phyloP scores from a whole-genome alignment of 2,113 vertebrate species.

The Grammomys dolichurus region DNA sequence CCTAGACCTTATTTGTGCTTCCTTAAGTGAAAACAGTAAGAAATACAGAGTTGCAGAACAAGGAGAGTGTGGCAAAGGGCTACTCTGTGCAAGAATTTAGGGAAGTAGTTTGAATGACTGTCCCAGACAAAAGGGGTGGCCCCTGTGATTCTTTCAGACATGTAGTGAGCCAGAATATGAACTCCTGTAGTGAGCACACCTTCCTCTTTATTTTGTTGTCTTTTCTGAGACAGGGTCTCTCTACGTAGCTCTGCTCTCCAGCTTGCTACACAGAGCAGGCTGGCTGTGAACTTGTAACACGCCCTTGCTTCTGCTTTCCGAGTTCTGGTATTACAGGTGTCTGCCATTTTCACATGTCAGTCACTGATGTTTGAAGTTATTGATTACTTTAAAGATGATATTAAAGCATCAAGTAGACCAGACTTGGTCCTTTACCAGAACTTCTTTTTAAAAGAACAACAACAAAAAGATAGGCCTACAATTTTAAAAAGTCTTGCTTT shows the following conservation, averaged over 20 bases:
- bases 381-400: not conserved
- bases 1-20: not conserved
- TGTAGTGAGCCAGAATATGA: not conserved
- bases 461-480: not conserved
- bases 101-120: not conserved
- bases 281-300: not conserved
- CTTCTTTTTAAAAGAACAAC: not conserved
- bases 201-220: not conserved
- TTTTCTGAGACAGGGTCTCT: not conserved
- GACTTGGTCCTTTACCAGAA: slow-evolving; percentile 42
- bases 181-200: not conserved
- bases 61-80: not conserved
- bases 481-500: not conserved
- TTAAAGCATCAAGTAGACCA: not conserved
- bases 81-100: not conserved
- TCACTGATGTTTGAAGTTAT: not conserved
- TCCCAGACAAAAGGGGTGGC: not conserved
- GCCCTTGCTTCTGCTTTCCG: not conserved
- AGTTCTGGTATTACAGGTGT: not conserved
- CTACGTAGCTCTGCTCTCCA: not conserved
- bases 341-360: not conserved
- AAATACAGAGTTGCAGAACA: not conserved
- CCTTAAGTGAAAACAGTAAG: not conserved
- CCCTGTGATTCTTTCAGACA: not conserved
- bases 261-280: not conserved